phyloP scores from a whole-genome alignment of 1,140 invertebrate species.

The Stegodyphus dumicola region DNA sequence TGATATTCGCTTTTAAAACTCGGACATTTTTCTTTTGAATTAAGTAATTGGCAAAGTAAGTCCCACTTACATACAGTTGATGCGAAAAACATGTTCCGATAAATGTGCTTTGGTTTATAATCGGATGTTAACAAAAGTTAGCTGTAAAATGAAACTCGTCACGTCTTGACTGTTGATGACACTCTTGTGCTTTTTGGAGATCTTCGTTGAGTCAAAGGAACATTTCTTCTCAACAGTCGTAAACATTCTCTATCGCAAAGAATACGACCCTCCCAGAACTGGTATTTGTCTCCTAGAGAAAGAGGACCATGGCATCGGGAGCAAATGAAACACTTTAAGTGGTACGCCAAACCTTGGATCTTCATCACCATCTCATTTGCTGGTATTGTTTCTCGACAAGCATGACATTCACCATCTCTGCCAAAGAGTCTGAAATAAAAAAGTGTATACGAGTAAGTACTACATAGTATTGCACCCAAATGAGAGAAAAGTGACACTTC shows the following conservation, averaged over 20 bases:
- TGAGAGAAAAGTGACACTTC: neutral
- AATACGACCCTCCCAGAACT: slow-evolving; percentile 35
- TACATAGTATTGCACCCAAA: neutral
- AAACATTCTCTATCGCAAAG: slow-evolving; percentile 47
- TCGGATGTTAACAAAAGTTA: neutral
- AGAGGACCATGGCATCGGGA: slow-evolving; percentile 33
- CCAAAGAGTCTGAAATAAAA: slow-evolving; percentile 30
- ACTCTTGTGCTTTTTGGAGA: slow-evolving; percentile 2
- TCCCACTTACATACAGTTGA: no score
- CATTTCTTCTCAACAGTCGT: slow-evolving; percentile 11
- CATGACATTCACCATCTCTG: slow-evolving; percentile 34
- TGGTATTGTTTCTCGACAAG: slow-evolving; percentile 37
- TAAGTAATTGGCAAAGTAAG: no score
- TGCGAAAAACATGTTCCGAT: no score
- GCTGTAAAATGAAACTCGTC: neutral
- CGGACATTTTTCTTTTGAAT: no score
- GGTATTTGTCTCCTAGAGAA: slow-evolving; percentile 36
- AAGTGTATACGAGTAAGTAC: neutral
- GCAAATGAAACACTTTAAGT: slow-evolving; percentile 45
- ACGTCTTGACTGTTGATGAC: neutral
- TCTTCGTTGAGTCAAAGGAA: neutral
- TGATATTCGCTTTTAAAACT: no score
- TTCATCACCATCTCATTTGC: slow-evolving; percentile 55
- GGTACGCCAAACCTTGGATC: slow-evolving; percentile 43
- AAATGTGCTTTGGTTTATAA: neutral